These are phyloP conservation scores for Galerucella pusilla DNA, from an alignment of 2,888 invertebrate genomes.

Conservation along the genomic window DNA sequence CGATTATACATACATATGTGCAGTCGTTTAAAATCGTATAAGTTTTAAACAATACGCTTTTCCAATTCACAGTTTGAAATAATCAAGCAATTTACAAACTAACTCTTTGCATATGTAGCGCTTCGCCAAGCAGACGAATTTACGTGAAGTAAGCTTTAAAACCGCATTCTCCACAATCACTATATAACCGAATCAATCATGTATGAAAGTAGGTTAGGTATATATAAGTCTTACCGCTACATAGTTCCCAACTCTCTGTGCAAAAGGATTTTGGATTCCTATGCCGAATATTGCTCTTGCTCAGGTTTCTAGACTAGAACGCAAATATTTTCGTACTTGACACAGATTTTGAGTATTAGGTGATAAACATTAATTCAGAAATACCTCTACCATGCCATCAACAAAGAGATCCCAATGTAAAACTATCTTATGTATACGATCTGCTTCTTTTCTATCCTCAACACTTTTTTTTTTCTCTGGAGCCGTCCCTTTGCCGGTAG, in stretches of 20 bases:
- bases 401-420: too few species aligned
- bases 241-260: constrained; percentile 47
- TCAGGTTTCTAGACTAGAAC: constrained; percentile 17
- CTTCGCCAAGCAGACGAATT: constrained; percentile 38
- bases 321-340: not conserved
- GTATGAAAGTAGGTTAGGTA: constrained; percentile 46
- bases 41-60: not conserved
- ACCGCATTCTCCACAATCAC: constrained; percentile 43
- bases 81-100: constrained; percentile 38
- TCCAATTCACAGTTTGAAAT: constrained; percentile 29
- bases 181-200: constrained; percentile 50
- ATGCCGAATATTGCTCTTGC: constrained; percentile 25
- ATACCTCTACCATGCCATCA: too few species aligned
- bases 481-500: too few species aligned
- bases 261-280: constrained; percentile 41
- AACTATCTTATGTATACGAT: too few species aligned
- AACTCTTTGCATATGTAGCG: constrained; percentile 39
- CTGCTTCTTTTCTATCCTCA: too few species aligned
- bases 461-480: too few species aligned
- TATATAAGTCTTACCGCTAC: constrained; percentile 41
- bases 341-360: not conserved
- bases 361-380: too few species aligned
- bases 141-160: constrained; percentile 39
- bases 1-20: not conserved
- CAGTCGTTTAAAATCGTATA: not conserved